Conservation (phyloP, 2,888 invertebrate genomes). For the Mylabris sibirica region DNA sequence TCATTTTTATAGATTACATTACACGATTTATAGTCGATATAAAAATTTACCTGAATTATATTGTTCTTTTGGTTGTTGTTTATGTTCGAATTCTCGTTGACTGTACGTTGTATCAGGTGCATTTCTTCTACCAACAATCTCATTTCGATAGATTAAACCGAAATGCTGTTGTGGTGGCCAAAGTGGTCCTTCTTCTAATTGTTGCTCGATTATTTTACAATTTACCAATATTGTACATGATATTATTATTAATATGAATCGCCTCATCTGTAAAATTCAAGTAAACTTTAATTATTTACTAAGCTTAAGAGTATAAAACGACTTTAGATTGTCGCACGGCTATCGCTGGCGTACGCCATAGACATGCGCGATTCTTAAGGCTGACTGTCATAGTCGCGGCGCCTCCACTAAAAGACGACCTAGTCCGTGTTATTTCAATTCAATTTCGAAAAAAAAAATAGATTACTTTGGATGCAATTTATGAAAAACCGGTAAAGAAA, state of each 20-base stretch:
- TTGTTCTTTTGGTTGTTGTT: conserved; percentile 28
- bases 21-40: background rate
- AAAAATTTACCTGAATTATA: conserved; percentile 37
- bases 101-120: conserved; percentile 33
- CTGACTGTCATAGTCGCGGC: too few species aligned
- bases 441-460: too few species aligned
- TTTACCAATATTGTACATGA: conserved; percentile 43
- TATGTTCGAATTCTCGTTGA: conserved; percentile 43
- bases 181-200: conserved; percentile 41
- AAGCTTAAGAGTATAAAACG: too few species aligned
- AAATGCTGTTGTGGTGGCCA: conserved; percentile 42
- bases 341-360: too few species aligned
- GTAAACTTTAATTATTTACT: conserved; percentile 7
- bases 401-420: too few species aligned
- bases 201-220: conserved; percentile 42
- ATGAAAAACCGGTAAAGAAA: too few species aligned
- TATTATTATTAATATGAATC: conserved; percentile 43
- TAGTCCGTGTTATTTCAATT: too few species aligned
- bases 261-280: conserved; percentile 49
- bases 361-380: too few species aligned
- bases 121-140: conserved; percentile 33
- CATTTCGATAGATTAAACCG: conserved; percentile 34
- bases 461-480: too few species aligned
- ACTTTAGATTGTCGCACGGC: too few species aligned
- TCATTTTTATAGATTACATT: background rate